These are phyloP conservation scores for Hypolimnas misippus DNA, from an alignment of 2,888 invertebrate species.

Conservation along the genomic window DNA sequence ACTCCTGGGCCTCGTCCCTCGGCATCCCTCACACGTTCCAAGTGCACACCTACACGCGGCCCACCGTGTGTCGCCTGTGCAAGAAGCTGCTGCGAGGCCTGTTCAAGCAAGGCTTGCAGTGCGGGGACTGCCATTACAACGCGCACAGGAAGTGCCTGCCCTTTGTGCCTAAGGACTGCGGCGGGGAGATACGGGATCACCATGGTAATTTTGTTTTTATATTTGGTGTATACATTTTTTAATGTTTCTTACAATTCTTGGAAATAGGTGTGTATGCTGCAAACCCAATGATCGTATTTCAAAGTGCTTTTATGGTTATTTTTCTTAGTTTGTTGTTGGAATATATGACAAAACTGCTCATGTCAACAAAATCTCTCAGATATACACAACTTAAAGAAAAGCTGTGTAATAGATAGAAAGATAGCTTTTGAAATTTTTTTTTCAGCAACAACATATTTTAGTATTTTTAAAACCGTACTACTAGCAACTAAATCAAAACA, in stretches of 20 bases:
- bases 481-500: too few relatives aligned
- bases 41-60: constrained; percentile 97
- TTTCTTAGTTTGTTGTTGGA: too few relatives aligned
- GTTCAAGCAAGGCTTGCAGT: constrained; percentile 98
- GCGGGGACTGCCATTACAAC: constrained; percentile 98
- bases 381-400: too few relatives aligned
- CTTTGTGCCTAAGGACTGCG: constrained; percentile 94
- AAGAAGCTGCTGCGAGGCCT: constrained; percentile 97
- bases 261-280: too few relatives aligned
- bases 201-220: constrained; percentile 62
- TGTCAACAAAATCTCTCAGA: too few relatives aligned
- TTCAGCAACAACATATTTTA: too few relatives aligned
- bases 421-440: too few relatives aligned
- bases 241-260: background rate
- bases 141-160: constrained; percentile 97
- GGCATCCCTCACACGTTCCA: constrained; percentile 96
- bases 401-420: too few relatives aligned
- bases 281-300: too few relatives aligned
- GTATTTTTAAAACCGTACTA: too few relatives aligned
- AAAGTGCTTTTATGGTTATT: too few relatives aligned
- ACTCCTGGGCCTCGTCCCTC: constrained; percentile 49
- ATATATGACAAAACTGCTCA: too few relatives aligned
- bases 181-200: constrained; percentile 87
- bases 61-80: constrained; percentile 98
- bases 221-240: background rate